These are phyloP conservation scores for Asarcornis scutulata DNA, from an alignment of 2,113 vertebrate species.

Conservation along the genomic window DNA sequence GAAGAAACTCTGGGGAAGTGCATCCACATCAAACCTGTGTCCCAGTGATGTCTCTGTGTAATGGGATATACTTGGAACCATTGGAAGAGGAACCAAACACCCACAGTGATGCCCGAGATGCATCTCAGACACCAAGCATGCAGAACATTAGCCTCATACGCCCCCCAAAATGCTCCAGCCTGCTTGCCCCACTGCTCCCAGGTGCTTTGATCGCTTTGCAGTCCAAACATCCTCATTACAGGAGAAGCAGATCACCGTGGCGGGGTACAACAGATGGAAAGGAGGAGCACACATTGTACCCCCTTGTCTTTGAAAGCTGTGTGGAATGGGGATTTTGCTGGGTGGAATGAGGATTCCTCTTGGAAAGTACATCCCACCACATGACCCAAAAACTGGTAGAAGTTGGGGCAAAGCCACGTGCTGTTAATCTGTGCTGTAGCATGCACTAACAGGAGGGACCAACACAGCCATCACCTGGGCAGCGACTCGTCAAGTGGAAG, in stretches of 20 bases:
- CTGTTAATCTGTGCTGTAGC: neutral
- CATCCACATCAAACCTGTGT: fast-evolving
- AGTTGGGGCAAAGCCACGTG: neutral
- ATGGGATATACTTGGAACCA: neutral
- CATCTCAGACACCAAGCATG: neutral
- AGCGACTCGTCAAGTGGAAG: neutral
- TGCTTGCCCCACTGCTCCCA: neutral
- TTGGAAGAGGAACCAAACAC: neutral
- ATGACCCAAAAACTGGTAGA: neutral
- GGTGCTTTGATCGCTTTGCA: neutral
- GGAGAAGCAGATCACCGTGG: neutral
- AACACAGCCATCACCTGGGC: neutral
- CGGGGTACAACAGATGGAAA: neutral
- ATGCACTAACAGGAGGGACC: neutral
- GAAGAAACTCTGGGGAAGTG: neutral
- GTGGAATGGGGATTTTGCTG: neutral
- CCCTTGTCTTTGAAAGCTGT: neutral
- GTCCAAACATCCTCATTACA: neutral
- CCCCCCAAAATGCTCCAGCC: neutral
- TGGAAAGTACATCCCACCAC: neutral
- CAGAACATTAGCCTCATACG: neutral
- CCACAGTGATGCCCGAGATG: neutral
- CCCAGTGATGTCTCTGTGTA: neutral
- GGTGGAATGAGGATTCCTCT: neutral
- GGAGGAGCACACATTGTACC: neutral